Base-by-base conservation (phyloP, 2,888 invertebrate species). In the Malacosoma neustria region DNA sequence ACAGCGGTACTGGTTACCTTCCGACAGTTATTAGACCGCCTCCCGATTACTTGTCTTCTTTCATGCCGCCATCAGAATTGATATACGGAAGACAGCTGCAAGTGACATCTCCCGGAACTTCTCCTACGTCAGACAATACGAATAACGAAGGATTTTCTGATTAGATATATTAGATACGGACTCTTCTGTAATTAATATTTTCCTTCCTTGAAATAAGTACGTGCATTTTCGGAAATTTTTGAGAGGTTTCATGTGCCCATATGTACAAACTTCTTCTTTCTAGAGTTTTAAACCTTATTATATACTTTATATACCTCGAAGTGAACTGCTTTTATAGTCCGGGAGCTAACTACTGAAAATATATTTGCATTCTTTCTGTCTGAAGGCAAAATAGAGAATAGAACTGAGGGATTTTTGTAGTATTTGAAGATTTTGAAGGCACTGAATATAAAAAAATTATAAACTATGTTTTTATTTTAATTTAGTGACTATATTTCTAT, bases 1-100 rank as follows among this genome's bases (percentile, higher is more conserved):
- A 94, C 64, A 89, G 93, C 11, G 94, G 94, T 3, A 93, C 94
- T 0, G 94, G 94, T 1, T 95, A 94, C 61, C 72, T 95, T 36
- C 92, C 94, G 0, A 93, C 94, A 0, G 92, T 95, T 13, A 92
- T 94, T 44, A 63, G 75, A 44, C 87, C 80, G 7, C 87, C 87
- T n/a, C 86, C 86, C 0, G 87, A 87, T 34, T 87, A 87, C 30
- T 34, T 86, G 4, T 73, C 82, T 0, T 71, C 79, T 0, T 87
- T 87, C 41, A 61, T 87, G 61, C 84, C 86, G 0, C 86, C 82
- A 0, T 56, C 85, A 0, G 87, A 87, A 43, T 60, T 86, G 55
- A 73, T 86, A 70, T 82, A 86, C 35, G 80, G 85, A 0, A 62
- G 86, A 13, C 84, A 81, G 50, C 54, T 80, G 22, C 82, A 77